phyloP scores from a whole-genome alignment of 1,140 invertebrate genomes.

The Potamilus streckersoni region DNA sequence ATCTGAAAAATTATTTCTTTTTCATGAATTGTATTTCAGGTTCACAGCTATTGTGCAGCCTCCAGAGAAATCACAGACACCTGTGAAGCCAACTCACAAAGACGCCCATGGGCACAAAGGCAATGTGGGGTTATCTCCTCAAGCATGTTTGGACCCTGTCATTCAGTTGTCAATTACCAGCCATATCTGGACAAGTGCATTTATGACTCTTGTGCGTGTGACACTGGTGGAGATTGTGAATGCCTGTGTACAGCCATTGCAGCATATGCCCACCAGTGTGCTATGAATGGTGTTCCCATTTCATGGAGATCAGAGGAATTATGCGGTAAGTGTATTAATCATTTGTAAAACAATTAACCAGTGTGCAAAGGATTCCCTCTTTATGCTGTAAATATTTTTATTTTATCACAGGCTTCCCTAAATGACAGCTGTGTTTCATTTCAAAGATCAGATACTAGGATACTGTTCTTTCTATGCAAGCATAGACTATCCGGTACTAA shows the following conservation, averaged over 20 bases:
- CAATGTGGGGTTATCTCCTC: constrained; percentile 83
- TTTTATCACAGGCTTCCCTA: too few species aligned
- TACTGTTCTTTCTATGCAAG: too few species aligned
- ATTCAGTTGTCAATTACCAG: constrained; percentile 76
- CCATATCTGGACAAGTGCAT: constrained; percentile 46
- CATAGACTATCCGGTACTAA: too few species aligned
- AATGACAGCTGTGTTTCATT: too few species aligned
- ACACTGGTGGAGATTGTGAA: constrained; percentile 89
- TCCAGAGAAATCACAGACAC: constrained; percentile 71
- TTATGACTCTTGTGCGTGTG: constrained; percentile 80
- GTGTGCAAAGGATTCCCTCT: too few species aligned
- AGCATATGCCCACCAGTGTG: constrained; percentile 88
- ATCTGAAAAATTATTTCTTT: too few species aligned
- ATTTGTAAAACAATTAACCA: background rate
- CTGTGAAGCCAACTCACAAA: constrained; percentile 78
- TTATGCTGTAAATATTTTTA: too few species aligned
- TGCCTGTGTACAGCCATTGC: constrained; percentile 90
- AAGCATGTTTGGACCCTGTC: constrained; percentile 80
- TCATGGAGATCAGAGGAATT: constrained; percentile 83
- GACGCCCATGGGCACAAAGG: constrained; percentile 81
- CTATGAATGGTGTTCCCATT: constrained; percentile 73
- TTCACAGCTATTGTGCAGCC: constrained; percentile 78
- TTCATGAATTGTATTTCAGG: constrained; percentile 14
- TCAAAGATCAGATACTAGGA: too few species aligned
- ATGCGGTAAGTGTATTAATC: constrained; percentile 42